Evolutionary conservation across 1,140 invertebrate species (phyloP).

Genomic region (Drosophila ambigua): DNA sequence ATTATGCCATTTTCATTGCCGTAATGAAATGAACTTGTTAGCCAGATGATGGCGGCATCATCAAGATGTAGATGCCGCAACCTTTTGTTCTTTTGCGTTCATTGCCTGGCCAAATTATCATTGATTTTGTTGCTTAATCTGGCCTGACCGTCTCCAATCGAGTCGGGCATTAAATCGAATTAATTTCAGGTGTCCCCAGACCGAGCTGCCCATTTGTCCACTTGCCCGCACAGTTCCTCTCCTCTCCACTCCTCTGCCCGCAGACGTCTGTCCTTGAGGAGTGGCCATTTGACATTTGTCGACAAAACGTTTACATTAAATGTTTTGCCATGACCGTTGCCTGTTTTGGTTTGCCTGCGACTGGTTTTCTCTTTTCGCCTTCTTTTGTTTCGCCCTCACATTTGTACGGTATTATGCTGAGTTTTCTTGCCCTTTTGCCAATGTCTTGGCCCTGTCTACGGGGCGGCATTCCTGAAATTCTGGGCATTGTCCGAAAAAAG

Average conservation of each 20-base stretch:
- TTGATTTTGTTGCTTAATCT: slow-evolving; percentile 76
- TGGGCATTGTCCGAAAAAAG: slow-evolving; percentile 60
- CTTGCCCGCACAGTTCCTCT: no score
- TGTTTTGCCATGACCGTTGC: slow-evolving; percentile 74
- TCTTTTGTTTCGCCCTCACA: slow-evolving; percentile 24
- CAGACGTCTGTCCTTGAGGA: slow-evolving; percentile 26
- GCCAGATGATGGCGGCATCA: slow-evolving; percentile 22
- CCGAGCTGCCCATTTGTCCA: slow-evolving; percentile 5
- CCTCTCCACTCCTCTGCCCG: no score
- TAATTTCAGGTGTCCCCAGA: slow-evolving; percentile 59
- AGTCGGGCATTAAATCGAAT: slow-evolving; percentile 73
- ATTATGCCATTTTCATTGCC: slow-evolving; percentile 69
- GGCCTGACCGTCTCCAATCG: slow-evolving; percentile 30
- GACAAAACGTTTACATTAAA: slow-evolving; percentile 83
- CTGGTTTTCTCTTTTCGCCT: slow-evolving; percentile 14
- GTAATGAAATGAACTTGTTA: slow-evolving; percentile 73
- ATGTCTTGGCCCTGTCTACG: slow-evolving; percentile 54
- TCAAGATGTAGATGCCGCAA: not conserved
- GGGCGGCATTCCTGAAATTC: slow-evolving; percentile 72
- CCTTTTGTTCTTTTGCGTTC: slow-evolving; percentile 51
- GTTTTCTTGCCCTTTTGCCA: slow-evolving; percentile 26
- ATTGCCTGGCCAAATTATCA: slow-evolving; percentile 63
- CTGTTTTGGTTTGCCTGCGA: slow-evolving; percentile 31
- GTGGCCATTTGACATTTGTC: slow-evolving; percentile 80
- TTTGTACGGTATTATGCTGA: slow-evolving; percentile 26